Base-by-base conservation (phyloP, 1,140 invertebrate species). In the Apis dorsata region DNA sequence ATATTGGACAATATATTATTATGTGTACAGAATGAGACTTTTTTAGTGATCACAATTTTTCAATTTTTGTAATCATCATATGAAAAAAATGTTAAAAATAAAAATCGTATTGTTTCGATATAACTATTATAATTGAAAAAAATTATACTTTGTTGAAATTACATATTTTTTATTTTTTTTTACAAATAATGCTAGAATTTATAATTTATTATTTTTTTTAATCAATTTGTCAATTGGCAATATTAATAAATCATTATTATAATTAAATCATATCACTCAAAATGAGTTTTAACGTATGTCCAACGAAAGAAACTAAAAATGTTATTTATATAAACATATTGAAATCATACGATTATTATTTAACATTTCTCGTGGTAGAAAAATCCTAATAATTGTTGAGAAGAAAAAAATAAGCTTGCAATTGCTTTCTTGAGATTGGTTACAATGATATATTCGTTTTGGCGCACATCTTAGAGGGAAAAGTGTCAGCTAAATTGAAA, bases 81-180 rank as follows among this genome's bases (percentile, higher is more conserved):
- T 28, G 53, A 60, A 57, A 81, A 70, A 44, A 55, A 82, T 77
- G 74, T 82, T 82, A 82, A 77, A 53, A 77, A 82, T 77, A 77
- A 82, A 82, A 82, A 82, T 82, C 80, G 80, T 82, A 82, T 82
- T 82, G 73, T 82, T 82, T 82, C 74, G 70, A 82, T 77, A 76
- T 55, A 66, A 73, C 53, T 63, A 28, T 11, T 49, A 44, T 44
- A 49, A 70, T 19, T 51, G 51, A 70, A n/a, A 51, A n/a, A 21
- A 34, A 51, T 63, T 15, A 53, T 9, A 79, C 68, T 62, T 72
- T 53, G 44, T 53, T 21, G 24, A n/a, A 10, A 11, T 19, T 71
- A 34, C 34, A 34, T 34, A 2, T 77, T 11, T 55, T 53, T 73
- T 19, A 44, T 68, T 28, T 0, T 63, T 62, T 63, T 78, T 17